Base-by-base conservation (phyloP, 2,888 invertebrate species). In the Eilema caniola region DNA sequence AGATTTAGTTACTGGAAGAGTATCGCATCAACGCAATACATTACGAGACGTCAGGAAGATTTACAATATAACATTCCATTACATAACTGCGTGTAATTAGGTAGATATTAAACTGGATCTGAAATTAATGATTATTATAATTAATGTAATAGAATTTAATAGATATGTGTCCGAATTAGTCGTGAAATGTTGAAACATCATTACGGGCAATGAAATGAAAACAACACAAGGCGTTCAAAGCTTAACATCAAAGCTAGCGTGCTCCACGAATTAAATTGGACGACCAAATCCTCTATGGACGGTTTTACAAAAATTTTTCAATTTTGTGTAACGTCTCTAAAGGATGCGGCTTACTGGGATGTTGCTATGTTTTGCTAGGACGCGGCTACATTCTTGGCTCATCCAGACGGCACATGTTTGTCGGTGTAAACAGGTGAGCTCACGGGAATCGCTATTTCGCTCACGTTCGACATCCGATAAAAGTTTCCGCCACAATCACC, bases 401-500 rank as follows among this genome's bases (percentile, higher is more conserved):
- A 84, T 89, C 89, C 72, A 89, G 88, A 61, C 25, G 64, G 61
- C 65, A 76, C 72, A 81, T 83, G 83, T 84, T 82, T 86, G 76
- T 85, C 84, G 74, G 78, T 84, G 87, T 85, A 83, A 86, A 82
- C 92, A 93, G 94, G 92, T 93, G 90, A 91, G 88, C 93, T 90
- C 93, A 86, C 89, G 92, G 92, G 92, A 92, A 92, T 94, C 92
- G 90, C 92, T 92, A 95, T 95, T 95, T 93, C 87, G 90, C 90
- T 93, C 95, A 95, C 95, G 95, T 94, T 92, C 93, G 92, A 93
- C 93, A 93, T 95, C 92, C 94, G 95, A 95, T 95, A 95, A 95
- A 95, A 95, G 93, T 95, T 95, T 94, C 94, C 92, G 90, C 94
- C 94, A 95, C 95, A 95, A 95, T 95, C 95, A 94, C 95, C 95